Evolutionary conservation across 2,888 invertebrate species (phyloP).

Genomic region (Platycheirus albimanus): DNA sequence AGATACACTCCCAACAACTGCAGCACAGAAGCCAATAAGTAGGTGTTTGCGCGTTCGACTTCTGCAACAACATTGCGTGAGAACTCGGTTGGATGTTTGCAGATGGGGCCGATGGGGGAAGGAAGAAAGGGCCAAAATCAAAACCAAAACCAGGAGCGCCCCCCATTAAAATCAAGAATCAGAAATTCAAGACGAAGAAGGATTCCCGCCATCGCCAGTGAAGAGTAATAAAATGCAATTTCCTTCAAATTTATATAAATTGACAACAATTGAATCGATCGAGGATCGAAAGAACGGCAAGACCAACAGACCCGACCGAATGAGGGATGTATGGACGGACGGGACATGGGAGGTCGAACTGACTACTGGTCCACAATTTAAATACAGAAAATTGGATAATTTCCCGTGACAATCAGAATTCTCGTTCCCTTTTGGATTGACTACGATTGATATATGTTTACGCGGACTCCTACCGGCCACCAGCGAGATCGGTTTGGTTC

Average conservation of each 20-base stretch:
- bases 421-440: constrained; percentile 76
- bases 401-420: constrained; percentile 81
- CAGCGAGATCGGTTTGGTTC: constrained; percentile 45
- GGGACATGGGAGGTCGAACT: constrained; percentile 2
- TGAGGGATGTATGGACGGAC: no score
- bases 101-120: no score
- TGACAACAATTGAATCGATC: constrained; percentile 77
- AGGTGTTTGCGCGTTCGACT: constrained; percentile 66
- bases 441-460: constrained; percentile 81
- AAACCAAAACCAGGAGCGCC: constrained; percentile 33
- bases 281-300: constrained; percentile 37
- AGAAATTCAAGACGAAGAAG: constrained; percentile 38
- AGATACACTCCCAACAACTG: constrained; percentile 50
- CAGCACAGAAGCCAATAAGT: constrained; percentile 65
- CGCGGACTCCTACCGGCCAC: constrained; percentile 57
- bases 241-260: constrained; percentile 78
- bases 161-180: constrained; percentile 27
- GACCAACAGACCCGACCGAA: no score
- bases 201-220: constrained; percentile 59
- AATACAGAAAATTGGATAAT: constrained; percentile 82
- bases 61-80: constrained; percentile 55
- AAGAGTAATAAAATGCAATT: constrained; percentile 74
- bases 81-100: constrained; percentile 33
- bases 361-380: constrained; percentile 78
- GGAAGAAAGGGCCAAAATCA: constrained; percentile 24